Evolutionary conservation across 2,797 vertebrate genomes (phyloP), one percentile per base, ranked within the genome.

Genomic region (Pseudomugil tenellus): DNA sequence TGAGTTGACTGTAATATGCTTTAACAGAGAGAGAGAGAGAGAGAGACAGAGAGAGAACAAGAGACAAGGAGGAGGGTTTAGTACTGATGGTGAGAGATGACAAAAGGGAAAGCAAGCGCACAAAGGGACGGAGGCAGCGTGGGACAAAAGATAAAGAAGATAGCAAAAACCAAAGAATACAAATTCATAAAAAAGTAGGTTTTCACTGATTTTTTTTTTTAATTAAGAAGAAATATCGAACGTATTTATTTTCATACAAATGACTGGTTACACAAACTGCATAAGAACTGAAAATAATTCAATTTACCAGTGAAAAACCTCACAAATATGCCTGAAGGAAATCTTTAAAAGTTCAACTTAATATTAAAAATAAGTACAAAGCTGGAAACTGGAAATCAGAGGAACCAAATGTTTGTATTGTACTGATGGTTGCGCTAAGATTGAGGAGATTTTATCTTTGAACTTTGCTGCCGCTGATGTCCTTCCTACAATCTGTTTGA

Each of bases 1-100:
- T 90, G 90, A 91, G 77, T 91, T 93, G 91, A 94, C 84, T 91
- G 85, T 94, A 91, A 94, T 93, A 89, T 90, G 89, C 92, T 94
- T 91, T 92, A 94, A 90, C 90, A 92, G 84, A 87, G 78, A 78
- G 84, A 85, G 89, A 87, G 82, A 85, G 88, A 76, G 79, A 84
- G 79, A 84, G 72, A 77, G 84, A 92, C 82, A 87, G 78, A 78
- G 84, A 85, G 89, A 87, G 82, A 85, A 89, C 76, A 80, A 84
- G 79, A 84, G 71, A 77, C 63, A 65, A 80, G 78, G 79, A 77
- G 79, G 74, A 71, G 72, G 72, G 77, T 49, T 83, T 73, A 57
- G 76, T 29, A n/a, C 14, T 68, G 76, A 77, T 62, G 56, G 63
- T n/a, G 28, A 67, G 74, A 67, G 71, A 41, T 49, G 39, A 60